Base-by-base conservation (phyloP, 2,113 vertebrate genomes). In the Tauraco erythrolophus region DNA sequence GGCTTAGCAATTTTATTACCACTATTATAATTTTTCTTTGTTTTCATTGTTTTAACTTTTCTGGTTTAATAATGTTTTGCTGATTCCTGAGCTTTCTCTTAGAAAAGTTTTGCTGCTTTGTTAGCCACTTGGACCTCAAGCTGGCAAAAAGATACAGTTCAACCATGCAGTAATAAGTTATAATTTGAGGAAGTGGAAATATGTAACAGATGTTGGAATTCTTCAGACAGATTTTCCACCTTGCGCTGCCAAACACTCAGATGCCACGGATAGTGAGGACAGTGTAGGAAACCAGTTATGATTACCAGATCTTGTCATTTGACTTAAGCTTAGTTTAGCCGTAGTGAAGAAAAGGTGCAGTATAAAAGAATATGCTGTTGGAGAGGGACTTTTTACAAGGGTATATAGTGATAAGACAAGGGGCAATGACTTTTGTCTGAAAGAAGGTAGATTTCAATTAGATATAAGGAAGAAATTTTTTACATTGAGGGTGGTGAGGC, bases 111-210 rank as follows among this genome's bases (percentile, higher is more conserved):
- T 90, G 54, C 82, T n/a, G 17, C 75, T 84, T 77, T 83, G 25
- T 88, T 80, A 69, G 93, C 79, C 76, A 50, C 72, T 97, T 88
- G 88, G 62, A 92, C 82, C 75, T 92, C 88, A 77, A 94, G 86
- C 92, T 93, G 85, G 92, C 96, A 93, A 56, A 84, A 75, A 93
- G 92, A 94, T 66, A 14, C 82, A 58, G 70, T 83, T 96, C 89
- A 94, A 65, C 88, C 88, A 69, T 72, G 58, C 66, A 92, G 94
- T 86, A 97, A 94, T 94, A 62, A 92, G 75, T 97, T 93, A 95
- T 90, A 96, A 96, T 97, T 95, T 97, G 96, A 97, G 96, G 96
- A 97, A 97, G 94, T 95, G 82, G 92, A 96, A 97, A 97, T 96
- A 91, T 92, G 91, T 96, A 97, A 92, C 94, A 96, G 96, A 97